Evolutionary conservation across 2,113 vertebrate species (phyloP), one percentile per base, ranked within the genome.

Genomic region (Syngnathus scovelli): DNA sequence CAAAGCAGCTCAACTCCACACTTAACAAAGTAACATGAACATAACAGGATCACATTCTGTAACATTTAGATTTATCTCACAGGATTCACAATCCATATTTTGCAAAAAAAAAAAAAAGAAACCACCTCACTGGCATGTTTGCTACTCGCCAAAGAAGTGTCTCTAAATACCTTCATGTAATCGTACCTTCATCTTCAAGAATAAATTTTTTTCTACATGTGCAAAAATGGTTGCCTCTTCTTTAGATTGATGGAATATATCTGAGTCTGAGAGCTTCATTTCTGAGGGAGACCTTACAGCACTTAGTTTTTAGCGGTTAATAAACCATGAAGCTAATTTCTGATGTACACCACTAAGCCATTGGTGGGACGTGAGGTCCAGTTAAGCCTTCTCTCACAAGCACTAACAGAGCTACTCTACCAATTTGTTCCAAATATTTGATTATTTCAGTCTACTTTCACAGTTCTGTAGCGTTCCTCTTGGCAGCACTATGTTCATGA

Each of bases 141-240:
- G 84, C 13, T 68, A 78, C 66, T 74, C 70, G 63, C 78, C 52
- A 78, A 64, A 61, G 56, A 67, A 61, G 64, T 69, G 64, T 75
- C 27, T 75, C 76, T 78, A 15, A 70, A 61, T 61, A 77, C 49
- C 66, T 37, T 77, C 69, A 72, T 86, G 80, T 87, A 83, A 80
- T 69, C 79, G 61, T 76, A 83, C 68, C 68, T 67, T 77, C 65
- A 70, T 80, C 78, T 83, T 80, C 70, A 75, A 75, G 71, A 88
- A 89, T 88, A 86, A 86, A 90, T 85, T 56, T 43, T 33, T 89
- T 88, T 90, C 68, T 88, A 89, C 80, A 76, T 79, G 73, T 79
- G 67, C 69, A 21, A 62, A 73, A 62, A 38, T 36, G 27, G 13
- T 18, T 13, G 55, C 13, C 7, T 55, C n/a, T 36, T 58, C 27